A percentile compares a stretch with the other conserved stretches of the same genome.
These are phyloP conservation scores for Sciurus vulgaris DNA, from an alignment of 2,797 vertebrate genomes.

Conservation along the genomic window DNA sequence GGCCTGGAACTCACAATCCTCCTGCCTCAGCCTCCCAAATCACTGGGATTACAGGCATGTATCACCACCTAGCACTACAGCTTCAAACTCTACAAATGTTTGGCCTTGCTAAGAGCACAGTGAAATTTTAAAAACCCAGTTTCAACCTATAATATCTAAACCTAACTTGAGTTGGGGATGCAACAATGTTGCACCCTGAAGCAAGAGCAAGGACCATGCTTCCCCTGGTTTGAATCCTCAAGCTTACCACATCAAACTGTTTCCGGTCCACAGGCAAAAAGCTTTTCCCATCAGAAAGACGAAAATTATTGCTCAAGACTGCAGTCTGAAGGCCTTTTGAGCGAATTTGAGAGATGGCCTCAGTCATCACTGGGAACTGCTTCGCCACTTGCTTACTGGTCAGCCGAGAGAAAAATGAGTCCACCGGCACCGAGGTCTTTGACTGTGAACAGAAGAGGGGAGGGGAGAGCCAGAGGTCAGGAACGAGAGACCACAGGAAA, in stretches of 20 bases:
- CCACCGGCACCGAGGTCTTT: slow-evolving; percentile 85
- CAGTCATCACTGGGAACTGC: slow-evolving; percentile 89
- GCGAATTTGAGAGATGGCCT: slow-evolving; percentile 88
- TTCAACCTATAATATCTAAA: not conserved
- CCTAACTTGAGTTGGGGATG: not conserved
- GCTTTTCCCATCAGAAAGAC: slow-evolving; percentile 82
- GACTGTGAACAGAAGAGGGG: slow-evolving; percentile 83
- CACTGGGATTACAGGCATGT: not conserved
- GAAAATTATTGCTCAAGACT: slow-evolving; percentile 89
- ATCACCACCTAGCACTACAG: not conserved
- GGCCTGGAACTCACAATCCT: not conserved
- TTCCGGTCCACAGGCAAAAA: slow-evolving; percentile 87
- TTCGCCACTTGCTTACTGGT: slow-evolving; percentile 84
- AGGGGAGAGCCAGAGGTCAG: slow-evolving; percentile 20
- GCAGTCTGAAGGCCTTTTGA: slow-evolving; percentile 90
- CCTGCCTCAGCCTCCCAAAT: not conserved
- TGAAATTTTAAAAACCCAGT: not conserved
- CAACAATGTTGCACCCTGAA: too few relatives aligned
- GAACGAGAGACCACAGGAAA: not conserved
- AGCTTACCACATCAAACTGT: slow-evolving; percentile 91
- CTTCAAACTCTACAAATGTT: not conserved
- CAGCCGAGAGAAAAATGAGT: slow-evolving; percentile 87
- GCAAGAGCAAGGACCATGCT: not conserved
- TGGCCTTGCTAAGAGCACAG: not conserved
- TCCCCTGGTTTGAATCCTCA: not conserved